Evolutionary conservation across 2,888 invertebrate species (phyloP), one percentile per base, ranked within the genome.

Genomic region (Maniola hyperantus): DNA sequence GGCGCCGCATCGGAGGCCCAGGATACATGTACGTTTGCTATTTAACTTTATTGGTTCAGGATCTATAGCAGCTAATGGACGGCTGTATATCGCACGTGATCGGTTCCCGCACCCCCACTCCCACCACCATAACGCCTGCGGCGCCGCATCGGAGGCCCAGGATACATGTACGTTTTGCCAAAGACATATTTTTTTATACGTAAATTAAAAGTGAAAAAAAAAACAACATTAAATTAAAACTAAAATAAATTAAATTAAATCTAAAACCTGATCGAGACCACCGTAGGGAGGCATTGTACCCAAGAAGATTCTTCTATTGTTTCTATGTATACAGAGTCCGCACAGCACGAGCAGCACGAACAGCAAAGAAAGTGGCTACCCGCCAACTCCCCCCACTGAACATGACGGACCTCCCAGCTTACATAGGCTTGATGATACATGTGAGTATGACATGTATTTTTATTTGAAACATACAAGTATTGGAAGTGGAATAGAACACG

Each of bases 51-150:
- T 4, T 26, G 4, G 5, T 34, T n/a, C 73, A 91, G 89, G 87
- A 87, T 73, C 83, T 98, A 68, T 97, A 97, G 81, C 92, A 91
- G 50, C 93, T 94, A 72, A 97, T 97, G 94, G 97, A 97, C 85
- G 93, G 94, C n/a, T 97, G 97, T 78, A 96, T 97, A 74, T 96
- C 96, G 0, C 97, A 98, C 89, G 96, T 98, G 71, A 95, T 97
- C 71, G 97, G 97, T 0, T 94, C 94, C 0, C 93, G 94, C 18
- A 73, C 79, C 10, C 67, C 79, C 60, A 70, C 69, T 54, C 70
- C 63, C 66, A 67, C 69, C 34, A 65, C 58, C 36, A 68, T 60
- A 63, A 69, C 73, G 62, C 73, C 67, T 69, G 48, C 72, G 46
- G 73, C 71, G 57, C 80, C 76, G 65, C 81, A 75, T 79, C 84